Conservation (phyloP, 2,113 vertebrate genomes). For the Bolborhynchus lineola region DNA sequence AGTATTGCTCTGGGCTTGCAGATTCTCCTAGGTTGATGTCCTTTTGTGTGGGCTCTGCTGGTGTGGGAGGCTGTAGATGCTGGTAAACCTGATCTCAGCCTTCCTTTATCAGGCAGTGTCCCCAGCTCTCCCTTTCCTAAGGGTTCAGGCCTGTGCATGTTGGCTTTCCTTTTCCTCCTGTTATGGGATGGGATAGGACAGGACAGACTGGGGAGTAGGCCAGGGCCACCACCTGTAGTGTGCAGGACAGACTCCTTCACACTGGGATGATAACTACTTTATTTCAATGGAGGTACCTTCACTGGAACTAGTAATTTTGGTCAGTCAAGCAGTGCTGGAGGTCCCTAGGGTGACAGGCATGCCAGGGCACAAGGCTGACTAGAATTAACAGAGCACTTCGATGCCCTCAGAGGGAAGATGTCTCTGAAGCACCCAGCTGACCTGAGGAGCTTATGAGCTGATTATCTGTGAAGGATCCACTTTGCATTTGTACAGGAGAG, state of each 20-base stretch:
- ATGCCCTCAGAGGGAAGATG: background rate
- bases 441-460: background rate
- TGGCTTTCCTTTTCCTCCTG: background rate
- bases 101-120: background rate
- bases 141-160: fast-evolving
- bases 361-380: background rate
- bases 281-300: background rate
- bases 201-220: background rate
- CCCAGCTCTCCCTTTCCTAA: background rate
- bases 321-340: background rate
- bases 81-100: background rate
- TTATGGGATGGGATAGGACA: background rate
- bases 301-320: background rate
- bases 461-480: background rate
- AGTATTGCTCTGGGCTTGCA: background rate
- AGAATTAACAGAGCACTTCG: background rate
- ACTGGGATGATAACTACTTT: fast-evolving
- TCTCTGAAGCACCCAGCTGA: background rate
- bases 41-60: background rate
- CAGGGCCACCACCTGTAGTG: background rate
- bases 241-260: background rate
- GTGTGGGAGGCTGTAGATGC: background rate
- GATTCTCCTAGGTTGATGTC: background rate
- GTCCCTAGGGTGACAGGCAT: background rate
- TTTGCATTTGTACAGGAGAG: background rate